Evolutionary conservation across 2,888 invertebrate species (phyloP).

Genomic region (Protodeltote pygarga): DNA sequence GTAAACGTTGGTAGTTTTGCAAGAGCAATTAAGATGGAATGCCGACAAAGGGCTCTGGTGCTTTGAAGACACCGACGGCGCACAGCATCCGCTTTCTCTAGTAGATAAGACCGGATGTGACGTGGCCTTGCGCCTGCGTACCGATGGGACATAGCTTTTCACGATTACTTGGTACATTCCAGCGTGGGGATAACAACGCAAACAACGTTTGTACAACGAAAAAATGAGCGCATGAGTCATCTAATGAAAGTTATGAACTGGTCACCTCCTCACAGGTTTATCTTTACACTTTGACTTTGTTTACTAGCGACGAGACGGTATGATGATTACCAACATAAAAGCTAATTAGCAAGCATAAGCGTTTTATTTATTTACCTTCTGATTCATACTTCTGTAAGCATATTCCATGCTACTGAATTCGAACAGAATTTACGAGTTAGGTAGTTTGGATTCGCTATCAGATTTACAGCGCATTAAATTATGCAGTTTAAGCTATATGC

Average conservation of each 20-base stretch:
- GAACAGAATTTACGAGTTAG: constrained; percentile 42
- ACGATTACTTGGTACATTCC: constrained; percentile 84
- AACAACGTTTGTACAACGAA: constrained; percentile 57
- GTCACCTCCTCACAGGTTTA: constrained; percentile 33
- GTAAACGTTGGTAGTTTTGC: constrained; percentile 77
- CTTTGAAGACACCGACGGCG: constrained; percentile 75
- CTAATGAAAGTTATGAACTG: constrained; percentile 50
- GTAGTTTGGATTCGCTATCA: constrained; percentile 56
- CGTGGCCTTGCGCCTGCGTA: constrained; percentile 72
- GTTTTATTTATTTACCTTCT: constrained; percentile 45
- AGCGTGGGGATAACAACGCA: constrained; percentile 63
- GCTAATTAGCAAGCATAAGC: constrained; percentile 46
- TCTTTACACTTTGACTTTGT: constrained; percentile 41
- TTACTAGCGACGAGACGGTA: constrained; percentile 24
- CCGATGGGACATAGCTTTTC: constrained; percentile 77
- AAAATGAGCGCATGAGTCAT: constrained; percentile 65
- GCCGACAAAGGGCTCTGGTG: constrained; percentile 73
- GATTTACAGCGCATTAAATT: constrained; percentile 68
- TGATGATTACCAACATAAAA: constrained; percentile 40
- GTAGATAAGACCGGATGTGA: constrained; percentile 79
- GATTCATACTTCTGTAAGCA: constrained; percentile 40
- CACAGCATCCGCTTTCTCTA: constrained; percentile 82
- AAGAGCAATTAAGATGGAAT: constrained; percentile 69
- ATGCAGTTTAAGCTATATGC: constrained; percentile 66
- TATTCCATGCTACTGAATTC: constrained; percentile 46